Evolutionary conservation across 2,888 invertebrate genomes (phyloP).

Genomic region (Exocentrus adspersus): DNA sequence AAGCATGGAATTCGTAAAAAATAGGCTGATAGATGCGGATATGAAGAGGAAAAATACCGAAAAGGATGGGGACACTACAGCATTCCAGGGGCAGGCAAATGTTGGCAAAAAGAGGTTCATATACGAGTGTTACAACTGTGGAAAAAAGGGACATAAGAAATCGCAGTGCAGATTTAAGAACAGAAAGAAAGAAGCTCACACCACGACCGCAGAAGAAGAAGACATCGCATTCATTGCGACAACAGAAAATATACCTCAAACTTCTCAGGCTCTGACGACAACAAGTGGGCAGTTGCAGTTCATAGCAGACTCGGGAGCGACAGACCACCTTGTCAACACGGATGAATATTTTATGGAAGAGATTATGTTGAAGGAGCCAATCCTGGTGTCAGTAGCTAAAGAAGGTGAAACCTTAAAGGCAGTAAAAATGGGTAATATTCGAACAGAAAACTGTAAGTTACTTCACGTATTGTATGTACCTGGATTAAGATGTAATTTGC

Average conservation of each 20-base stretch:
- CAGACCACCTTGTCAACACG: conserved; percentile 32
- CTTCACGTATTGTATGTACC: not conserved
- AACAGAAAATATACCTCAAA: too few species aligned
- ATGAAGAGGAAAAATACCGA: conserved; percentile 18
- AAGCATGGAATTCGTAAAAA: conserved; percentile 38
- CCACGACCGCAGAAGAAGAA: too few species aligned
- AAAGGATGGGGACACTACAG: too few species aligned
- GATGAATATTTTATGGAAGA: not conserved
- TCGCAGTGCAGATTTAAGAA: too few species aligned
- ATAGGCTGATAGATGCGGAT: conserved; percentile 37
- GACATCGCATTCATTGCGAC: too few species aligned
- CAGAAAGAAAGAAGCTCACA: too few species aligned
- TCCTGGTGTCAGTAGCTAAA: conserved; percentile 29
- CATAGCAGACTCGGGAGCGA: conserved; percentile 30
- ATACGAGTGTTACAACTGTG: too few species aligned
- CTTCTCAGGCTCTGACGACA: too few species aligned
- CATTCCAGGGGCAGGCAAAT: too few species aligned
- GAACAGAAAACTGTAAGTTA: not conserved
- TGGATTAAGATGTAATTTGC: conserved; percentile 22
- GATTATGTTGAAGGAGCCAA: not conserved
- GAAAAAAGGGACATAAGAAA: too few species aligned
- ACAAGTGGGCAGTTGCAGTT: too few species aligned
- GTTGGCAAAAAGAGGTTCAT: too few species aligned
- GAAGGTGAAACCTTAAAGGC: conserved; percentile 23
- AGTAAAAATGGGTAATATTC: conserved; percentile 26